Percentiles rank a stretch among this genome's conserved stretches.
Conservation (phyloP, 1,140 invertebrate species). For the Goniozus legneri region DNA sequence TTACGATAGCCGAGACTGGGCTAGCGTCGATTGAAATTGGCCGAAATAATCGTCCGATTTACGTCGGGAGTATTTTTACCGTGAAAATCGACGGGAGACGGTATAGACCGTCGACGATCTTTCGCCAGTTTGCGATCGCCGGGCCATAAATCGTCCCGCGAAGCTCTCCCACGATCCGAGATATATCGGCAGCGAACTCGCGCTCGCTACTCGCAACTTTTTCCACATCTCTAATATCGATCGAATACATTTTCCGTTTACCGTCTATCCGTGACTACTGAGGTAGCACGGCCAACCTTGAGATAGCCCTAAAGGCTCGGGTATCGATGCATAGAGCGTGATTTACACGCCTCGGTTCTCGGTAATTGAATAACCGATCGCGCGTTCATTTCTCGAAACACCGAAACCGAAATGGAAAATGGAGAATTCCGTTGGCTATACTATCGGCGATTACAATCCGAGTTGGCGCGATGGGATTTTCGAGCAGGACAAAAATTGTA, state of each 20-base stretch:
- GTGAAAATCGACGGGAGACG: no score
- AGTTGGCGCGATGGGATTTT: no score
- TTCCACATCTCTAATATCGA: no score
- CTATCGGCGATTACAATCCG: no score
- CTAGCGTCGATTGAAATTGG: neutral
- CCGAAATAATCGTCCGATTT: no score
- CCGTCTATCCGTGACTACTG: slow-evolving; percentile 23
- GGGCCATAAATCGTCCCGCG: slow-evolving; percentile 31
- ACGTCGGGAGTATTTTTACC: no score
- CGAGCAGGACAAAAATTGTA: no score
- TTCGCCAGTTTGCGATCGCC: slow-evolving; percentile 13
- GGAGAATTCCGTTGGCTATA: no score
- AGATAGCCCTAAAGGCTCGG: slow-evolving; percentile 21
- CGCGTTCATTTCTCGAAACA: no score
- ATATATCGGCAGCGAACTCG: no score
- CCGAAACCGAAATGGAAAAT: no score
- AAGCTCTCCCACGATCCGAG: slow-evolving; percentile 33
- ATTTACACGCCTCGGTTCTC: slow-evolving; percentile 22
- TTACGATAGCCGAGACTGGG: slow-evolving; percentile 18
- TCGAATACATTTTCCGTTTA: slow-evolving; percentile 31
- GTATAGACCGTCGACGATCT: slow-evolving; percentile 26
- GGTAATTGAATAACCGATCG: slow-evolving; percentile 31
- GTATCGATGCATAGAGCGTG: slow-evolving; percentile 29
- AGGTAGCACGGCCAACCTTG: slow-evolving; percentile 22
- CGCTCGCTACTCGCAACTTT: no score